phyloP scores from a whole-genome alignment of 2,888 invertebrate genomes.

The Pachymerium ferrugineum region DNA sequence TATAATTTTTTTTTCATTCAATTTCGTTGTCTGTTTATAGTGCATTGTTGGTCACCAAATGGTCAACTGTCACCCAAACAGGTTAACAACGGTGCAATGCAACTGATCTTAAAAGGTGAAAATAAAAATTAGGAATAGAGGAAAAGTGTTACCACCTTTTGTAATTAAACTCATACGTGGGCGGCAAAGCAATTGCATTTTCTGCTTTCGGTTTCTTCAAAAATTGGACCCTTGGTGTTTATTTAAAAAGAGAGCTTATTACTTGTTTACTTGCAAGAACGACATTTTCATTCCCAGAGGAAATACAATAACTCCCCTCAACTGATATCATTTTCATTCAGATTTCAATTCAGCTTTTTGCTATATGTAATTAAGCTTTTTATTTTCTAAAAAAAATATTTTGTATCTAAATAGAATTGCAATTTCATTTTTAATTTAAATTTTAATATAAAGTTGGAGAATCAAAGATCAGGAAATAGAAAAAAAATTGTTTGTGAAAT shows the following conservation, averaged over 20 bases:
- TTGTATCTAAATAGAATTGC: too few species aligned
- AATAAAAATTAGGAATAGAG: constrained; percentile 7
- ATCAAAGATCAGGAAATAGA: too few species aligned
- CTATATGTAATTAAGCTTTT: too few species aligned
- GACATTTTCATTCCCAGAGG: neutral
- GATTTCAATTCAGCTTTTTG: constrained; percentile 11
- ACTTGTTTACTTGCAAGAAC: neutral
- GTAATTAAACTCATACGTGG: neutral
- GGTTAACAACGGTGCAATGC: constrained; percentile 24
- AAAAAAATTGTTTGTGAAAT: too few species aligned
- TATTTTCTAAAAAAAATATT: too few species aligned
- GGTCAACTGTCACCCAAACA: neutral
- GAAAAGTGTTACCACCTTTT: neutral
- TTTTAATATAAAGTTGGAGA: too few species aligned
- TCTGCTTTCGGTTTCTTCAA: neutral
- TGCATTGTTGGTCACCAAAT: constrained; percentile 1
- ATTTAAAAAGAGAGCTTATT: neutral
- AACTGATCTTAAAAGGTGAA: constrained; percentile 28
- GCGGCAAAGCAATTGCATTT: neutral
- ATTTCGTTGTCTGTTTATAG: neutral
- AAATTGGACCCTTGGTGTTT: neutral
- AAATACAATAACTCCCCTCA: neutral
- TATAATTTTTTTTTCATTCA: neutral
- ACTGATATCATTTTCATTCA: neutral
- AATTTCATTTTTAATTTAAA: too few species aligned